phyloP scores from a whole-genome alignment of 2,797 vertebrate genomes.

The Pseudomugil tenellus region DNA sequence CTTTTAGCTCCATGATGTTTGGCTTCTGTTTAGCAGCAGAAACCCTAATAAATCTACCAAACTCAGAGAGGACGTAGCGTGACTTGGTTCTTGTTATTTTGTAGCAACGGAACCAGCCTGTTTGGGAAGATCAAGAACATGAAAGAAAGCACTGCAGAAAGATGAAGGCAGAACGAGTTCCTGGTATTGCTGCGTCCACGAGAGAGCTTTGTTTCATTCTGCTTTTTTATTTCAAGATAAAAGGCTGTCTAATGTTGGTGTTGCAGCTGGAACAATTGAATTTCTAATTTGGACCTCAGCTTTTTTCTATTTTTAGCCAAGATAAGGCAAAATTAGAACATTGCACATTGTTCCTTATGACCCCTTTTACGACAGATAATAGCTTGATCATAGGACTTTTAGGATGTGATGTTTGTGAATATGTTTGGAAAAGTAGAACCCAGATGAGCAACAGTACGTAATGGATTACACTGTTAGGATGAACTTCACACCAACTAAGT shows the following conservation, averaged over 20 bases:
- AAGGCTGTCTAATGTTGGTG: conserved; percentile 12
- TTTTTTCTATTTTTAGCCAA: background rate
- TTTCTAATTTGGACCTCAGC: background rate
- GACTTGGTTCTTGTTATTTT: conserved; percentile 11
- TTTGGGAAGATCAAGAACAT: conserved; percentile 32
- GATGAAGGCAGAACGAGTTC: conserved; percentile 32
- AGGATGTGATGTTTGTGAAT: no score
- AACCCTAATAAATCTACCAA: conserved; percentile 15
- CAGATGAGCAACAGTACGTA: no score
- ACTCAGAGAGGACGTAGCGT: background rate
- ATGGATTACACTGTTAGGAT: no score
- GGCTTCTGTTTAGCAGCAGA: conserved; percentile 23
- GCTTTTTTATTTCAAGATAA: conserved; percentile 26
- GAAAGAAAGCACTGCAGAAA: conserved; percentile 23
- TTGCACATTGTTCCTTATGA: background rate
- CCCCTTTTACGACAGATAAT: no score
- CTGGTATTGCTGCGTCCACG: conserved; percentile 22
- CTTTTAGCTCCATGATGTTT: conserved; percentile 35
- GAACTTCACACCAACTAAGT: no score
- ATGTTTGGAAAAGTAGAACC: no score
- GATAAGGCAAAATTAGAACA: background rate
- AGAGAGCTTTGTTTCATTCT: conserved; percentile 3
- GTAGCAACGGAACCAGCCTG: conserved; percentile 5
- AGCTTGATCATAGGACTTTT: no score
- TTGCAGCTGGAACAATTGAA: background rate